phyloP scores from a whole-genome alignment of 2,888 invertebrate species.

The Phyto melanocephala region DNA sequence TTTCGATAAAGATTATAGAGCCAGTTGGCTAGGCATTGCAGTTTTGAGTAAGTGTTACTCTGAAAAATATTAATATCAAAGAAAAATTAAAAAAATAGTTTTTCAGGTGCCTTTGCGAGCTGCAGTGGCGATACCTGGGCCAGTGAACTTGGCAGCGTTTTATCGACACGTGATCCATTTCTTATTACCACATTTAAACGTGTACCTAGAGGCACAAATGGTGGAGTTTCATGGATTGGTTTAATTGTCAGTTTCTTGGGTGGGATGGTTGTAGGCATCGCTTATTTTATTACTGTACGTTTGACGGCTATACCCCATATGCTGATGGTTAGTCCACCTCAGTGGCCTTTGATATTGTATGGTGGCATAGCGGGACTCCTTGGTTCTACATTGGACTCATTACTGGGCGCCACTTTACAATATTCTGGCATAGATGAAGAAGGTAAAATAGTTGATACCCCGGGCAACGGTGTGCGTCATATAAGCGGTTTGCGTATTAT shows the following conservation, averaged over 20 bases:
- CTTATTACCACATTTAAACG: conserved; percentile 86
- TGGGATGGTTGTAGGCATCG: conserved; percentile 83
- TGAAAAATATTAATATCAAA: neutral
- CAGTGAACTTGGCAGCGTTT: conserved; percentile 90
- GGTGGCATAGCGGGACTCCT: conserved; percentile 87
- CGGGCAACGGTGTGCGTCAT: conserved; percentile 85
- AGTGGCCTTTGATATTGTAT: conserved; percentile 88
- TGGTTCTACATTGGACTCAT: conserved; percentile 90
- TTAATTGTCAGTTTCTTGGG: conserved; percentile 80
- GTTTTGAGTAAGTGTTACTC: conserved; percentile 83
- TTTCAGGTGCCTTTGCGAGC: conserved; percentile 85
- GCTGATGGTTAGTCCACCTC: conserved; percentile 83
- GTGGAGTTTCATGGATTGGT: conserved; percentile 86
- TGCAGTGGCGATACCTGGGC: conserved; percentile 95
- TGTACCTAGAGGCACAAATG: conserved; percentile 94
- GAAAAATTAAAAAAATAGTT: neutral
- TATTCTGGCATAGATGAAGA: conserved; percentile 88
- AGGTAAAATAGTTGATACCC: conserved; percentile 86
- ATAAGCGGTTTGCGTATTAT: conserved; percentile 87
- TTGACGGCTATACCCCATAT: conserved; percentile 82
- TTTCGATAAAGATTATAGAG: conserved; percentile 86
- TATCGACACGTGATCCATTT: conserved; percentile 84
- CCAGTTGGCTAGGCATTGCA: conserved; percentile 90
- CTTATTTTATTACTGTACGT: conserved; percentile 84
- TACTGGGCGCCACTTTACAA: conserved; percentile 91